Percentiles rank a stretch among this genome's conserved stretches.
phyloP scores from a whole-genome alignment of 2,113 vertebrate genomes.

The Cyanistes caeruleus region DNA sequence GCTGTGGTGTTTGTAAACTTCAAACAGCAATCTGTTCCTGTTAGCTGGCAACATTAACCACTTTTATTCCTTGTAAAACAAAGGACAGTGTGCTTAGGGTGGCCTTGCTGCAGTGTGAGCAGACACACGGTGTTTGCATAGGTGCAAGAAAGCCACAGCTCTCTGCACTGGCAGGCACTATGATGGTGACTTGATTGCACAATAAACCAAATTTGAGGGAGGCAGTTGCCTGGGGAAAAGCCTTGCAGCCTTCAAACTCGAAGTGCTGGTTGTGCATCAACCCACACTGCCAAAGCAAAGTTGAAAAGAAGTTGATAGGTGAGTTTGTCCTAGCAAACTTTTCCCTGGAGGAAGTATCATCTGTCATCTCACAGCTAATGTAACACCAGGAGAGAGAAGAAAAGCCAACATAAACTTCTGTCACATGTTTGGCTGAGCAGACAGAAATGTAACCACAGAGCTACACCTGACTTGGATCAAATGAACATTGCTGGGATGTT shows the following conservation, averaged over 20 bases:
- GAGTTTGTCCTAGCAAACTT: not conserved
- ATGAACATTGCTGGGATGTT: not conserved
- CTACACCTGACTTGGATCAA: not conserved
- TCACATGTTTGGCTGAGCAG: not conserved
- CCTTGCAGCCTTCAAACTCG: not conserved
- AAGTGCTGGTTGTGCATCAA: not conserved
- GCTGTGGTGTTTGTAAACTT: not conserved
- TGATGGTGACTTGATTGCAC: not conserved
- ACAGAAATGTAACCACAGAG: not conserved
- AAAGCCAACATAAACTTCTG: conserved; percentile 6
- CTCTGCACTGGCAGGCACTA: not conserved
- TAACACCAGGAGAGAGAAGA: not conserved
- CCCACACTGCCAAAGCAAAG: not conserved
- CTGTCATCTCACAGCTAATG: conserved; percentile 3
- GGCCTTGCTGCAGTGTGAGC: not conserved
- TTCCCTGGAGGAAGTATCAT: not conserved
- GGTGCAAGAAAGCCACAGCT: not conserved
- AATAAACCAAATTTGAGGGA: not conserved
- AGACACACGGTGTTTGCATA: not conserved
- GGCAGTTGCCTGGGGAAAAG: not conserved
- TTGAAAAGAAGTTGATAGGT: not conserved
- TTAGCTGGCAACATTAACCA: not conserved
- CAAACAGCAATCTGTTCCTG: not conserved
- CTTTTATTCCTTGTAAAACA: not conserved
- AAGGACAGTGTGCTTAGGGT: not conserved